A percentile compares a stretch with the other conserved stretches of the same genome.
These are phyloP conservation scores for Drosophila pallidifrons DNA, from an alignment of 1,140 invertebrate species.

Conservation along the genomic window DNA sequence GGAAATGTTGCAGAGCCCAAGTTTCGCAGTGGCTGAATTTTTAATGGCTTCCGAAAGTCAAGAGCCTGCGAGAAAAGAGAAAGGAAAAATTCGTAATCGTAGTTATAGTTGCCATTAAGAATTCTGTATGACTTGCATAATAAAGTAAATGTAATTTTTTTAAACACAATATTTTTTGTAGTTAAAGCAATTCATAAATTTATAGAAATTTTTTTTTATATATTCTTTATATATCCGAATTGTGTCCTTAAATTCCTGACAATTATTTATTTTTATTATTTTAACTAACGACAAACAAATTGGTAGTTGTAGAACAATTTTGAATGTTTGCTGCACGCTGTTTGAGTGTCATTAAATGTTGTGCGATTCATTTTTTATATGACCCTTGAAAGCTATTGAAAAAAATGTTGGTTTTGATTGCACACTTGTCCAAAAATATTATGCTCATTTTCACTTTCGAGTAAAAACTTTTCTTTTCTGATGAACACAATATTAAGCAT, in stretches of 20 bases:
- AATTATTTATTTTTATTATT: too few species aligned
- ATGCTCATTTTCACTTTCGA: conserved; percentile 31
- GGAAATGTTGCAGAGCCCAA: conserved; percentile 14
- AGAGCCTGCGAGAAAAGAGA: background rate
- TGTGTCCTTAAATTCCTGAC: too few species aligned
- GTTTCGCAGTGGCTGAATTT: conserved; percentile 38
- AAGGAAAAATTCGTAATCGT: conserved; percentile 5
- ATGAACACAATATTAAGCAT: conserved; percentile 32
- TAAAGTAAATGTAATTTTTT: background rate
- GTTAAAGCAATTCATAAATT: too few species aligned
- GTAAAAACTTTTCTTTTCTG: conserved; percentile 38
- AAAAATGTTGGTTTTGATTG: conserved; percentile 25
- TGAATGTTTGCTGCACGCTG: background rate
- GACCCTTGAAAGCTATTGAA: conserved; percentile 8
- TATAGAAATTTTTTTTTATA: too few species aligned
- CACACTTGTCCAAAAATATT: conserved; percentile 28
- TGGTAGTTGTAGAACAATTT: background rate
- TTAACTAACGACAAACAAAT: too few species aligned
- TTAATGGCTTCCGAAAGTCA: conserved; percentile 36
- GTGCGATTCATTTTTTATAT: background rate
- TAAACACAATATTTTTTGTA: background rate
- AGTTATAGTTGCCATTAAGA: conserved; percentile 7
- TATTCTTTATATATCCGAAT: too few species aligned
- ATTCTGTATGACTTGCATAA: too few species aligned
- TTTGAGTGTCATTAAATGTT: conserved; percentile 8